Percentiles rank a stretch among this genome's conserved stretches.
These are phyloP conservation scores for Campylomormyrus tamandua DNA, from an alignment of 2,113 vertebrate genomes.

Conservation along the genomic window DNA sequence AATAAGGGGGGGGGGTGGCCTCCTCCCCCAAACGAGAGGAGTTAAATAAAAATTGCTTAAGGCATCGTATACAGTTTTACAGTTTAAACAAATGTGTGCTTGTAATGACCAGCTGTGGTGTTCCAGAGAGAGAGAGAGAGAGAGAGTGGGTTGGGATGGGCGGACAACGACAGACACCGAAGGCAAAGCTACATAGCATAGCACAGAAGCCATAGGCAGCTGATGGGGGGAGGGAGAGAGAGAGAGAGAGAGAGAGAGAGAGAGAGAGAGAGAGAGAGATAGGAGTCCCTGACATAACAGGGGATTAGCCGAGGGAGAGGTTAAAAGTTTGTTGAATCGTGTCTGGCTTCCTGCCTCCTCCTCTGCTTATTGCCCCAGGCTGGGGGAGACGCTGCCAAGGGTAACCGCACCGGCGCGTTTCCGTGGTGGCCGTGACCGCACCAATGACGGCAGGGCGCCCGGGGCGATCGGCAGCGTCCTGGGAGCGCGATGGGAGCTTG, in stretches of 20 bases:
- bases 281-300: conserved; percentile 53
- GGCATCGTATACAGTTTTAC: conserved; percentile 54
- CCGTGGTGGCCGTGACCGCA: conserved; percentile 35
- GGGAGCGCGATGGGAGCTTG: neutral
- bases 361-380: conserved; percentile 68
- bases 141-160: conserved; percentile 33
- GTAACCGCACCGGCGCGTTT: conserved; percentile 63
- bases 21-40: neutral
- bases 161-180: conserved; percentile 24
- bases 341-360: conserved; percentile 68
- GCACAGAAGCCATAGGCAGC: conserved; percentile 32
- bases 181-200: conserved; percentile 34
- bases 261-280: conserved; percentile 37
- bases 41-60: conserved; percentile 49
- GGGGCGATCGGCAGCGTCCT: conserved; percentile 24
- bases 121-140: conserved; percentile 58
- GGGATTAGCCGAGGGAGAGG: conserved; percentile 64
- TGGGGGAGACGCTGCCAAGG: conserved; percentile 63
- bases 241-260: conserved; percentile 40
- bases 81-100: conserved; percentile 42
- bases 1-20: conserved; percentile 41
- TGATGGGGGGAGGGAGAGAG: neutral
- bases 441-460: conserved; percentile 30
- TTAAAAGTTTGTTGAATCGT: conserved; percentile 70
- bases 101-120: conserved; percentile 66